phyloP scores from a whole-genome alignment of 2,888 invertebrate genomes.

The Pyrgus malvae region DNA sequence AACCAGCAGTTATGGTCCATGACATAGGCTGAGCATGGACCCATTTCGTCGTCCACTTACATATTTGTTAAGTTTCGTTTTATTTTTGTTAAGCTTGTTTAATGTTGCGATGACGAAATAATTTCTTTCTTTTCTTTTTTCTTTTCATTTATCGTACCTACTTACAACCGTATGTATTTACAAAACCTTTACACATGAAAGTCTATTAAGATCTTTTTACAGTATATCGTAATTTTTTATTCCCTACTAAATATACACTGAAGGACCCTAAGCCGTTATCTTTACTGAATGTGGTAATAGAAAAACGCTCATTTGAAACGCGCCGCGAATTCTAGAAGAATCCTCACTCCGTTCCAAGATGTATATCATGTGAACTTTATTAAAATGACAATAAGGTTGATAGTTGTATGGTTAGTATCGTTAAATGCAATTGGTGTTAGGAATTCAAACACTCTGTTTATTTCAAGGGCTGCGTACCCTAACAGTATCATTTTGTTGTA shows the following conservation, averaged over 20 bases:
- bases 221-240: background rate
- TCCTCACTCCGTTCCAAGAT: background rate
- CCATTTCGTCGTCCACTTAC: too few relatives aligned
- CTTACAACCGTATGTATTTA: too few relatives aligned
- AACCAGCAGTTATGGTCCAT: too few relatives aligned
- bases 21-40: too few relatives aligned
- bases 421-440: background rate
- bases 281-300: constrained; percentile 1
- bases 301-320: background rate
- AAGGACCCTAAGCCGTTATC: background rate
- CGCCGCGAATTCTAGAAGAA: background rate
- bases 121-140: too few relatives aligned
- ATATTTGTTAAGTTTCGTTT: too few relatives aligned
- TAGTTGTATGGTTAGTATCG: background rate
- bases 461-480: too few relatives aligned
- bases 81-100: too few relatives aligned
- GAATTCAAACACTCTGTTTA: too few relatives aligned
- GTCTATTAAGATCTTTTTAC: background rate
- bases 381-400: background rate
- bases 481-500: too few relatives aligned
- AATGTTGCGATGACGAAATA: too few relatives aligned
- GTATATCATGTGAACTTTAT: background rate
- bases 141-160: too few relatives aligned
- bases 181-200: background rate
- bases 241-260: background rate